Conservation (phyloP, 2,888 invertebrate species). For the Diplazon laetatorius region DNA sequence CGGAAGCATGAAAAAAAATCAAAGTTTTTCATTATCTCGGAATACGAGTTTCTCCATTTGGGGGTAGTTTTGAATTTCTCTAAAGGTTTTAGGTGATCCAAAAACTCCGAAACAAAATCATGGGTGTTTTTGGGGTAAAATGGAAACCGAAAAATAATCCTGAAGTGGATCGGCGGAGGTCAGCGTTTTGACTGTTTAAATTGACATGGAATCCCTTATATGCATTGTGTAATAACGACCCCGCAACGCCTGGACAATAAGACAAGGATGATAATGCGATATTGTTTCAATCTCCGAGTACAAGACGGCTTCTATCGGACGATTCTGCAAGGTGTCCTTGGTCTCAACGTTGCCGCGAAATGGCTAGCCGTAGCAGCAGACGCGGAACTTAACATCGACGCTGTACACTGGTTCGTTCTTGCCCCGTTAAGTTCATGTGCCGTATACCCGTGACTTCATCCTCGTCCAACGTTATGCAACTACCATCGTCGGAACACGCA, state of each 20-base stretch:
- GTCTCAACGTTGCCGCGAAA: slow-evolving; percentile 11
- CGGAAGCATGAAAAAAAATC: too few species aligned
- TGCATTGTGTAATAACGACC: too few species aligned
- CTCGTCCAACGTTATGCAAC: slow-evolving; percentile 14
- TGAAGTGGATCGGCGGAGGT: too few species aligned
- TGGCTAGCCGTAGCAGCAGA: slow-evolving; percentile 3
- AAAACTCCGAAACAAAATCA: too few species aligned
- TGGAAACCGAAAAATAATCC: too few species aligned
- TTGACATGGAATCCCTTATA: too few species aligned
- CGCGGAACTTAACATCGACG: slow-evolving; percentile 17
- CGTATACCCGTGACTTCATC: slow-evolving; percentile 16
- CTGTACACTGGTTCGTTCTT: slow-evolving; percentile 6
- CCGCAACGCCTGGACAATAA: background rate
- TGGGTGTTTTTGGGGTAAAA: too few species aligned
- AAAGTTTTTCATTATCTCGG: too few species aligned
- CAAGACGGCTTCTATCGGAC: background rate
- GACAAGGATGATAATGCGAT: slow-evolving; percentile 5
- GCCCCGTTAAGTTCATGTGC: slow-evolving; percentile 14
- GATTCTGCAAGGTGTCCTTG: background rate
- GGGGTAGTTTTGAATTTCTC: too few species aligned
- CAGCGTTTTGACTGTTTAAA: too few species aligned
- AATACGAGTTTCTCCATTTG: too few species aligned
- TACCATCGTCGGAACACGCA: slow-evolving; percentile 32
- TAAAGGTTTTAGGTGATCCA: too few species aligned
- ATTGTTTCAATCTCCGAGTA: background rate